Evolutionary conservation across 2,113 vertebrate species (phyloP).

Genomic region (Galemys pyrenaicus): DNA sequence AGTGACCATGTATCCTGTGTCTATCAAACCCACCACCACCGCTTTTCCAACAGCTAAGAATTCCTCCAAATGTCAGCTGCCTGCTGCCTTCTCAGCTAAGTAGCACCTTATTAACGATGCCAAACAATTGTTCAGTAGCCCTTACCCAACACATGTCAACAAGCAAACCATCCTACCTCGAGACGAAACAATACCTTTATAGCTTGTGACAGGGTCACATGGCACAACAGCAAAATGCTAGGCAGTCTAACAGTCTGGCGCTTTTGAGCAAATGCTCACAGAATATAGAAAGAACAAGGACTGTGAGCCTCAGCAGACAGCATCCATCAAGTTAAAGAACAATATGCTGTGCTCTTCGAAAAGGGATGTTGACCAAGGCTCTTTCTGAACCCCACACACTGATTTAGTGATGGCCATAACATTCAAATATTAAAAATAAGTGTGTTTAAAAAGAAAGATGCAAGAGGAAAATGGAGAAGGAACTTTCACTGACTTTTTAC

Average conservation of each 20-base stretch:
- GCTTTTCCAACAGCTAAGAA: not conserved
- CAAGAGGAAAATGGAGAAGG: not conserved
- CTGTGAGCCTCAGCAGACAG: not conserved
- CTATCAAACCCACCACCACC: not conserved
- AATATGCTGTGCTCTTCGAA: not conserved
- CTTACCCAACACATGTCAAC: not conserved
- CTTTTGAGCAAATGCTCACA: not conserved
- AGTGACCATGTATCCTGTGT: not conserved
- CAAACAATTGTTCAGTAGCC: not conserved
- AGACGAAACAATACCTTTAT: not conserved
- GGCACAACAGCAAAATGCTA: rapidly evolving
- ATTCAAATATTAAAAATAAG: not conserved
- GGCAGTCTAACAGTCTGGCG: not conserved
- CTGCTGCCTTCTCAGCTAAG: not conserved
- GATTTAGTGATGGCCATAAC: not conserved
- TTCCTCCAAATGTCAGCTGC: rapidly evolving
- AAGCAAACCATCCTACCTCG: not conserved
- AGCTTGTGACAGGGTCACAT: not conserved
- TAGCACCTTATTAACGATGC: not conserved
- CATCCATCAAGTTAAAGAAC: not conserved
- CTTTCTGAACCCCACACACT: not conserved
- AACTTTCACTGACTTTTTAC: not conserved
- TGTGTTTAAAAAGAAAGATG: not conserved
- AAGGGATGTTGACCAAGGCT: not conserved
- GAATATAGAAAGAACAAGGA: not conserved